Base-by-base conservation (phyloP, 2,113 vertebrate genomes). In the Tupaia tana region DNA sequence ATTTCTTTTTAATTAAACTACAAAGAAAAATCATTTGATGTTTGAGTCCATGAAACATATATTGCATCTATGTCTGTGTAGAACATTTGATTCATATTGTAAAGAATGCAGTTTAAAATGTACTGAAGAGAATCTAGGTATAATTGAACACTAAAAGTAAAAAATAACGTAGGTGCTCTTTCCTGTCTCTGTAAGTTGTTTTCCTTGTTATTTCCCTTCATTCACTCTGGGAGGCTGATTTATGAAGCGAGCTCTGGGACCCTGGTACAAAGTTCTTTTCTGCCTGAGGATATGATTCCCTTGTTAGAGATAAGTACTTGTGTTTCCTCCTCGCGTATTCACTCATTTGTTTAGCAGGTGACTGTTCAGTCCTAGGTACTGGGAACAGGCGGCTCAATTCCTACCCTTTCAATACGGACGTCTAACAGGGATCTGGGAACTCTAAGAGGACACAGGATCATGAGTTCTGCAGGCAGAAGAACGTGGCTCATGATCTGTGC, bases 101-200 rank as follows among this genome's bases (percentile, higher is more conserved):
- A 78, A 79, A 93, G 74, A 85, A 34, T 86, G 58, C n/a, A 64
- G 69, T 82, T 92, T 82, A 89, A 90, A 91, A 83, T 77, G 83
- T 63, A 18, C 86, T 31, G 27, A 79, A 88, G 58, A 58, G 24
- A 31, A 64, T 67, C 73, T 88, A 86, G 54, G 58, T 11, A 16
- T 67, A 77, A 27, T 34, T 4, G 52, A 87, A 94, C 78, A 43
- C 70, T 70, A 79, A 80, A 83, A 20, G 52, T 79, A 18, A 91
- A 93, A 77, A 81, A 31, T 7, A 56, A 34, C 4, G 13, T 75
- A 89, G 77, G 58, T 86, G 78, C 20, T 94, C 22, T 90, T 78
- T 9, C 43, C n/a, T 83, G 25, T 88, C 77, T 90, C 0, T 15
- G 31, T 61, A 86, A 15, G 20, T 63, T 84, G 3, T 88, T 90